These are phyloP conservation scores for Meloidogyne exigua DNA, from an alignment of 1,140 invertebrate species.

Conservation along the genomic window DNA sequence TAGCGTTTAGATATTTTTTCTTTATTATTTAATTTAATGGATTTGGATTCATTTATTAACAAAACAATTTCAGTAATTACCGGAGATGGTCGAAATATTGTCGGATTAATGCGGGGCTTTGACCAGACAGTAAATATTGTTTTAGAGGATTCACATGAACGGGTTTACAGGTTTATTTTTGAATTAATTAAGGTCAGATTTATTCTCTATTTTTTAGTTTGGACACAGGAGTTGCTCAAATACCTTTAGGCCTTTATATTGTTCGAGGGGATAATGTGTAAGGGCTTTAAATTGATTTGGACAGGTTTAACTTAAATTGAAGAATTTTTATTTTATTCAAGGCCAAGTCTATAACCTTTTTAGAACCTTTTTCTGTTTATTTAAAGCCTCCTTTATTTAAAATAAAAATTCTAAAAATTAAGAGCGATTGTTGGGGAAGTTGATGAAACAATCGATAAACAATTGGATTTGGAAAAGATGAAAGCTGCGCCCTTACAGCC, in stretches of 20 bases:
- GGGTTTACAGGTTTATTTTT: constrained; percentile 77
- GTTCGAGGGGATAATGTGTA: constrained; percentile 95
- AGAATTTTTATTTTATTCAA: constrained; percentile 36
- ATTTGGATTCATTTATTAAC: constrained; percentile 44
- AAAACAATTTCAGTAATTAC: constrained; percentile 47
- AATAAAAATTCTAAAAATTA: constrained; percentile 7
- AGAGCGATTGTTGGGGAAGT: constrained; percentile 55
- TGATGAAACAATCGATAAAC: constrained; percentile 52
- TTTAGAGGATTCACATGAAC: constrained; percentile 92
- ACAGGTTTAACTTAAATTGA: too few species aligned
- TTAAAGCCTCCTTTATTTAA: too few species aligned
- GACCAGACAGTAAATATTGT: constrained; percentile 98
- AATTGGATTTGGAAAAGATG: constrained; percentile 48
- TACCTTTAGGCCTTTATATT: constrained; percentile 90
- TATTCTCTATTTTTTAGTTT: constrained; percentile 2
- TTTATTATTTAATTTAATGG: constrained; percentile 8
- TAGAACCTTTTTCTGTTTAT: too few species aligned
- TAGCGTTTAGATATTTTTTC: neutral
- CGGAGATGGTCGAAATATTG: constrained; percentile 50
- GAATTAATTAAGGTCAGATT: neutral
- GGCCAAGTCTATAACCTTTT: too few species aligned
- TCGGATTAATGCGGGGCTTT: constrained; percentile 83
- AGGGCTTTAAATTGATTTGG: constrained; percentile 62
- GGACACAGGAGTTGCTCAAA: constrained; percentile 89
- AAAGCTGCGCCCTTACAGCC: constrained; percentile 47